Evolutionary conservation across 1,140 invertebrate species (phyloP).

Genomic region (Drosophila ercepeae): DNA sequence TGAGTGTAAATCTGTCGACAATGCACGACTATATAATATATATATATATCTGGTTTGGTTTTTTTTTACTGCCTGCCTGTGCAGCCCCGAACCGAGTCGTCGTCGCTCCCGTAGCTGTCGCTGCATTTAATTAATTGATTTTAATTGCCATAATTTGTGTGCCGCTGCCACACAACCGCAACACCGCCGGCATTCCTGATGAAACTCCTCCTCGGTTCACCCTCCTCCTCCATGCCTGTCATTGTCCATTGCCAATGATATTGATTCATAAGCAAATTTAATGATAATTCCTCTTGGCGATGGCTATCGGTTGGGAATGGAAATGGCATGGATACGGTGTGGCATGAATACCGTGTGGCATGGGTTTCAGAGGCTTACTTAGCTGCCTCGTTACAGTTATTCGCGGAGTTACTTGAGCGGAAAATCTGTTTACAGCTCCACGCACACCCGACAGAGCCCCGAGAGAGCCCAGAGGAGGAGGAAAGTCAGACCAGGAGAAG

Average conservation of each 20-base stretch:
- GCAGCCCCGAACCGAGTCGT: constrained; percentile 45
- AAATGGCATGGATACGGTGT: constrained; percentile 3
- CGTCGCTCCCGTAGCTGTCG: constrained; percentile 55
- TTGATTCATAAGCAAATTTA: constrained; percentile 82
- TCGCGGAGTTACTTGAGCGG: constrained; percentile 73
- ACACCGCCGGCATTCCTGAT: constrained; percentile 70
- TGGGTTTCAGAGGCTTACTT: constrained; percentile 41
- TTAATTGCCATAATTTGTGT: constrained; percentile 83
- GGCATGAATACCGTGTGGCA: no score
- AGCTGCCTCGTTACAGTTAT: constrained; percentile 74
- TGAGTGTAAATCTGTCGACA: constrained; percentile 82
- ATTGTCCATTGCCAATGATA: constrained; percentile 66
- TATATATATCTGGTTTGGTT: constrained; percentile 30
- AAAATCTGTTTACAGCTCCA: constrained; percentile 83
- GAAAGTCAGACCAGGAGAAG: constrained; percentile 23
- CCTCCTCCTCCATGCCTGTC: constrained; percentile 13
- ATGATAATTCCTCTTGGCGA: constrained; percentile 64
- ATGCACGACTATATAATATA: constrained; percentile 47
- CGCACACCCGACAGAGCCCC: constrained; percentile 72
- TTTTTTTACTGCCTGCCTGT: constrained; percentile 22
- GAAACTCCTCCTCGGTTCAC: constrained; percentile 5
- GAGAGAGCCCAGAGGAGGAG: neutral
- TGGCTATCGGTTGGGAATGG: neutral
- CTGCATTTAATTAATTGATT: constrained; percentile 83
- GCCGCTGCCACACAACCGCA: constrained; percentile 78